phyloP scores from a whole-genome alignment of 2,113 vertebrate genomes.

The Procapra przewalskii region DNA sequence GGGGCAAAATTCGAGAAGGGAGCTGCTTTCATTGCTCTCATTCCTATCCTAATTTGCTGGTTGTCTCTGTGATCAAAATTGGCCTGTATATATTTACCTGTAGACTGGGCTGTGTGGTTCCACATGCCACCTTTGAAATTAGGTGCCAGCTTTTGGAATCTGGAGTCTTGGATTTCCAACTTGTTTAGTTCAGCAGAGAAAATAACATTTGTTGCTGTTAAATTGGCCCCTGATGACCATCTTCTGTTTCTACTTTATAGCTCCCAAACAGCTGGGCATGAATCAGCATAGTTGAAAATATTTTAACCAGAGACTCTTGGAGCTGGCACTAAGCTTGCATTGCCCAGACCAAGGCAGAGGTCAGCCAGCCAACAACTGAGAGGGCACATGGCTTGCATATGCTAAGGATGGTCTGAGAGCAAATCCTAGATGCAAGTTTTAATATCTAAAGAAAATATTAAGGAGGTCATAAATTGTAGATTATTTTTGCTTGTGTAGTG shows the following conservation, averaged over 20 bases:
- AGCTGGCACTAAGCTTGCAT: neutral
- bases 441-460: neutral
- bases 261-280: slow-evolving; percentile 25
- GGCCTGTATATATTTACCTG: neutral
- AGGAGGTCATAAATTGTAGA: neutral
- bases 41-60: neutral
- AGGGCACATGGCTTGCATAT: neutral
- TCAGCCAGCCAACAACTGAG: neutral
- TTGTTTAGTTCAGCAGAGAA: slow-evolving; percentile 54
- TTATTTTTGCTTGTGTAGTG: slow-evolving; percentile 15
- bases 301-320: slow-evolving; percentile 45
- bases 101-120: neutral
- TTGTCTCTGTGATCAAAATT: slow-evolving; percentile 1
- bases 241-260: slow-evolving; percentile 34
- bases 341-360: neutral
- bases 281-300: slow-evolving; percentile 51
- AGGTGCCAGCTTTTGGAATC: slow-evolving; percentile 16
- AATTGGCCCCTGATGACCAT: slow-evolving; percentile 41
- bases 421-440: neutral
- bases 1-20: neutral
- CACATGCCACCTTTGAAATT: neutral
- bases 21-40: neutral
- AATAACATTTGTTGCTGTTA: slow-evolving; percentile 61
- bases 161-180: slow-evolving; percentile 24
- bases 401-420: neutral